Evolutionary conservation across 2,797 vertebrate species (phyloP).

Genomic region (Enteromius treurensis): DNA sequence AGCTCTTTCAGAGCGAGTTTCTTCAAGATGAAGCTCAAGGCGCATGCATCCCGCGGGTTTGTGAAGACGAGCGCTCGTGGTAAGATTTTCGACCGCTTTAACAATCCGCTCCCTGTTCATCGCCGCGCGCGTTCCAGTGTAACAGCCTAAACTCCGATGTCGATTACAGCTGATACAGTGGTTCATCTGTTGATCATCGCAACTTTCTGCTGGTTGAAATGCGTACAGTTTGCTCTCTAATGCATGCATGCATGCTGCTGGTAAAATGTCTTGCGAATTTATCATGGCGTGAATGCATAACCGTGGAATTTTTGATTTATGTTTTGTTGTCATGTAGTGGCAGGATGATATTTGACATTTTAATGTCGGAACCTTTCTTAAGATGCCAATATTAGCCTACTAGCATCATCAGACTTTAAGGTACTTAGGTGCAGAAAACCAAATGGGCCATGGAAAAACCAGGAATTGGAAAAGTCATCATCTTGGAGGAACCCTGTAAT

Average conservation of each 20-base stretch:
- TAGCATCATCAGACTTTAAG: not conserved
- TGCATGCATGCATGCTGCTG: not conserved
- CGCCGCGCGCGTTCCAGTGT: not conserved
- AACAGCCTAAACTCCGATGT: not conserved
- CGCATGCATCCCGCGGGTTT: not conserved
- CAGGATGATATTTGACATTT: no score
- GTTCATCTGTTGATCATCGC: slow-evolving; percentile 20
- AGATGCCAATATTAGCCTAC: not conserved
- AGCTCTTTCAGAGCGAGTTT: not conserved
- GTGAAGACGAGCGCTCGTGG: not conserved
- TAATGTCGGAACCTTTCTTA: not conserved
- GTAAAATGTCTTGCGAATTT: not conserved
- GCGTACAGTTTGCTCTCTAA: not conserved
- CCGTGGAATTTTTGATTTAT: not conserved
- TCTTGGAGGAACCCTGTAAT: not conserved
- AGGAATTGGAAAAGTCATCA: not conserved
- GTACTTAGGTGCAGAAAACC: not conserved
- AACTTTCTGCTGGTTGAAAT: slow-evolving; percentile 6
- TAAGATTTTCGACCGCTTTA: not conserved
- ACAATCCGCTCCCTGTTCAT: not conserved
- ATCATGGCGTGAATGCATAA: no score
- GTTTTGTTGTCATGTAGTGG: not conserved
- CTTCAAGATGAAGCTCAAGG: not conserved
- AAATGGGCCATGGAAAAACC: not conserved
- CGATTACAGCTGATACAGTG: not conserved